These are phyloP conservation scores for Drosophila ogumai DNA, from an alignment of 1,140 invertebrate genomes.

Conservation along the genomic window DNA sequence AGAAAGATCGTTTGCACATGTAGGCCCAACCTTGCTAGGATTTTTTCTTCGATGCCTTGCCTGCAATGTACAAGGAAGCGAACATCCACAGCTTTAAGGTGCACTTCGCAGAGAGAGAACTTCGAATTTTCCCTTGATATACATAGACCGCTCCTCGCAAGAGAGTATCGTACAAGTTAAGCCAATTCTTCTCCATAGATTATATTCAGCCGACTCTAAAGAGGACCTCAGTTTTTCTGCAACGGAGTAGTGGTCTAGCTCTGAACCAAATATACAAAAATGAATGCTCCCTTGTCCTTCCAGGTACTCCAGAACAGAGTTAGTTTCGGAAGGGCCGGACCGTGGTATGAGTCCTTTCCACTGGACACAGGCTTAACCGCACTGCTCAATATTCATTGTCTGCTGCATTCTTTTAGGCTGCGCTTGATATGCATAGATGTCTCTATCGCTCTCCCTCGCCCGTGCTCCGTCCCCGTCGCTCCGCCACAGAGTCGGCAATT, in stretches of 20 bases:
- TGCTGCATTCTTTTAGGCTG: constrained; percentile 65
- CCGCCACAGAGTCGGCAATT: constrained; percentile 53
- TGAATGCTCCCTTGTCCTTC: not conserved
- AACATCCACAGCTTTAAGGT: not conserved
- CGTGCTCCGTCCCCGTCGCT: constrained; percentile 4
- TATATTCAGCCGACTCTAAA: not conserved
- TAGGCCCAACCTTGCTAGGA: not conserved
- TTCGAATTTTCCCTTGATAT: not conserved
- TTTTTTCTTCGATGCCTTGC: not conserved
- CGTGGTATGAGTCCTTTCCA: not conserved
- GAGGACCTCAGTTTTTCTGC: too few species aligned
- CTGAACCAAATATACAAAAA: not conserved
- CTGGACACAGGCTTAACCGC: constrained; percentile 10
- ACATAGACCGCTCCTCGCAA: not conserved
- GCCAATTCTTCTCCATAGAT: not conserved
- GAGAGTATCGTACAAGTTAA: not conserved
- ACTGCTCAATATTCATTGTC: constrained; percentile 65
- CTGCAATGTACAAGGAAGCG: not conserved
- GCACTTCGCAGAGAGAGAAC: not conserved
- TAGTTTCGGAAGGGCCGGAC: not conserved
- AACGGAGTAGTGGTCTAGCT: not conserved
- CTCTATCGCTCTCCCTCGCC: constrained; percentile 6
- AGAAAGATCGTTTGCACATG: not conserved
- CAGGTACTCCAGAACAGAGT: not conserved
- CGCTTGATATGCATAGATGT: constrained; percentile 53